Evolutionary conservation across 2,113 vertebrate genomes (phyloP).

Genomic region (Bujurquina vittata): DNA sequence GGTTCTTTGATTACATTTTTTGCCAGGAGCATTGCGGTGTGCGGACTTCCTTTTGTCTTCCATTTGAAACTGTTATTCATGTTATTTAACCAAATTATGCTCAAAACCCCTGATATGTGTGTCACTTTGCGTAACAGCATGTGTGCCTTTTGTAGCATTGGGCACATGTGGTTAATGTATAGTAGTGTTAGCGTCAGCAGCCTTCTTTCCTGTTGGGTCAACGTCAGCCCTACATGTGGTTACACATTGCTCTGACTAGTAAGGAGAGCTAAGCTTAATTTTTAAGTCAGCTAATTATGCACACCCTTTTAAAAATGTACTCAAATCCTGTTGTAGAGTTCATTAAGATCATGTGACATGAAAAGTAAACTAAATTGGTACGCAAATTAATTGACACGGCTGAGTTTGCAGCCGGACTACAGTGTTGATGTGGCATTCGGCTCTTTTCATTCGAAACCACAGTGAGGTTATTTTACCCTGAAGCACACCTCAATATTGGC

Average conservation of each 20-base stretch:
- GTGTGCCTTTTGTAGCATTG: background rate
- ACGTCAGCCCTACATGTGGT: background rate
- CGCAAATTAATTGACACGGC: background rate
- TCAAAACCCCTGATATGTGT: background rate
- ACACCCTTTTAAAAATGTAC: background rate
- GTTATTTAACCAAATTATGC: no score
- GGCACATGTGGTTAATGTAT: background rate
- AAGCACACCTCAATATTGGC: background rate
- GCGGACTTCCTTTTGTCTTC: no score
- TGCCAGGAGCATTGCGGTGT: no score
- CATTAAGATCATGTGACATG: background rate
- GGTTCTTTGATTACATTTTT: no score
- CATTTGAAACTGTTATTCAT: no score
- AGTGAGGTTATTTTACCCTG: background rate
- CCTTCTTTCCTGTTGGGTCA: background rate
- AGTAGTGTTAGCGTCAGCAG: background rate
- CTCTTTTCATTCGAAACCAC: background rate
- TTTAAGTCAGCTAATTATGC: background rate
- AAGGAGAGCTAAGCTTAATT: background rate
- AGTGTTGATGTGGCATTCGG: background rate
- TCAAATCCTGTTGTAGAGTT: background rate
- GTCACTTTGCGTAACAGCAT: no score
- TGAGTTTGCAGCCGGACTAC: background rate
- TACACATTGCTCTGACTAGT: background rate
- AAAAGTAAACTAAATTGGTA: background rate